Percentiles rank a stretch among this genome's conserved stretches.
phyloP scores from a whole-genome alignment of 2,797 vertebrate genomes.

The Danio jaintianensis region DNA sequence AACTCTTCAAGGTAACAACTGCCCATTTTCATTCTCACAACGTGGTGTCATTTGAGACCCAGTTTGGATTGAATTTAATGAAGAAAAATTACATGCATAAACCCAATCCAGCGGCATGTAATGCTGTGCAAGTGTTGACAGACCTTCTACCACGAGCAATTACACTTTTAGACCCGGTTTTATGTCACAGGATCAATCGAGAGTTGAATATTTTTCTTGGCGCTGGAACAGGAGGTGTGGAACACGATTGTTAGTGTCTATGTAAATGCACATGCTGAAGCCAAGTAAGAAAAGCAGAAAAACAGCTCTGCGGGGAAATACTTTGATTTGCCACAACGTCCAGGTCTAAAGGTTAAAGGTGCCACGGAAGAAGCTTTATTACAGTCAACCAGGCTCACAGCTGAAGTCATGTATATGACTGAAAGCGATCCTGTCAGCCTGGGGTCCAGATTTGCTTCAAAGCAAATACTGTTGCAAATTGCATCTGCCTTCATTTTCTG shows the following conservation, averaged over 20 bases:
- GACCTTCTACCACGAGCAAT: slow-evolving; percentile 69
- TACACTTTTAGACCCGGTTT: slow-evolving; percentile 61
- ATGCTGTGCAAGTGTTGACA: slow-evolving; percentile 71
- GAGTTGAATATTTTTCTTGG: slow-evolving; percentile 75
- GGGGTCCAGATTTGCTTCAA: slow-evolving; percentile 75
- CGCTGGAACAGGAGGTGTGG: slow-evolving; percentile 42
- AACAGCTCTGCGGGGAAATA: slow-evolving; percentile 52
- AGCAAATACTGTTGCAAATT: slow-evolving; percentile 76
- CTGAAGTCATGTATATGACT: slow-evolving; percentile 72
- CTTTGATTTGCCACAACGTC: slow-evolving; percentile 71
- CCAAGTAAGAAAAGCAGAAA: slow-evolving; percentile 55
- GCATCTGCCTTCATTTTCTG: slow-evolving; percentile 78
- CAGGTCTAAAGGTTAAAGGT: slow-evolving; percentile 73
- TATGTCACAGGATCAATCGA: slow-evolving; percentile 70
- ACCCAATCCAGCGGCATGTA: slow-evolving; percentile 68
- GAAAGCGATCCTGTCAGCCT: slow-evolving; percentile 74
- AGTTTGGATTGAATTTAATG: slow-evolving; percentile 67
- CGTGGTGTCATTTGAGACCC: slow-evolving; percentile 62
- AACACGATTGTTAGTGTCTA: not conserved
- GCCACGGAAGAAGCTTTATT: slow-evolving; percentile 64
- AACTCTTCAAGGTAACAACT: slow-evolving; percentile 5
- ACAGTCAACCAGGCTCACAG: slow-evolving; percentile 64
- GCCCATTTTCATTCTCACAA: slow-evolving; percentile 14
- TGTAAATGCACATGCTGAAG: slow-evolving; percentile 38
- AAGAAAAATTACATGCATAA: slow-evolving; percentile 68